Evolutionary conservation across 2,113 vertebrate species (phyloP).

Genomic region (Hiodon tergisus): DNA sequence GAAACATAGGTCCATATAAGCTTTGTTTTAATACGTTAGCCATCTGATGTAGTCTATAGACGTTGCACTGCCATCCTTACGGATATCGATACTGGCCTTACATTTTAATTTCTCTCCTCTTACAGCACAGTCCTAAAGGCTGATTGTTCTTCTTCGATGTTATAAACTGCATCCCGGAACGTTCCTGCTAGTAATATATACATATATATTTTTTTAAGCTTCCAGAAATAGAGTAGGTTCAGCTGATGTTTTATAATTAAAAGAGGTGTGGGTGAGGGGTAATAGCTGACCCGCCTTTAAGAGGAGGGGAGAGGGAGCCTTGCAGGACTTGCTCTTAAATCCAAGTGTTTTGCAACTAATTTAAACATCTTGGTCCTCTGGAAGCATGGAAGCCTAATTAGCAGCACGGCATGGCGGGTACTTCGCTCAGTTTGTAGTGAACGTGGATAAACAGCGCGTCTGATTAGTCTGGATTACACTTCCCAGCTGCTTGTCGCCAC

Average conservation of each 20-base stretch:
- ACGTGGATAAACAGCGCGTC: conserved; percentile 1
- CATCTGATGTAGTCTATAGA: too few relatives aligned
- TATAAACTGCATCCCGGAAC: background rate
- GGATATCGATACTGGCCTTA: too few relatives aligned
- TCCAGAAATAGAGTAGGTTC: background rate
- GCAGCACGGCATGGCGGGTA: conserved; percentile 32
- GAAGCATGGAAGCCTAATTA: conserved; percentile 57
- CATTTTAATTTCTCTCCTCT: too few relatives aligned
- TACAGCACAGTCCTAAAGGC: too few relatives aligned
- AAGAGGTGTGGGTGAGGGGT: background rate
- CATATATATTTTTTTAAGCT: background rate
- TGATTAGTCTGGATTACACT: background rate
- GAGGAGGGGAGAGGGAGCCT: background rate
- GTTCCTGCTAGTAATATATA: background rate
- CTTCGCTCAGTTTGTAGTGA: conserved; percentile 1
- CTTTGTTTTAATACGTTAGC: too few relatives aligned
- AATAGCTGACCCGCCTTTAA: background rate
- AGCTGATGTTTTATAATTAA: background rate
- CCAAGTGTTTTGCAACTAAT: conserved; percentile 45
- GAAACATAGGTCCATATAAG: too few relatives aligned
- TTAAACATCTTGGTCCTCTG: conserved; percentile 59
- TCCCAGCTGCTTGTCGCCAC: background rate
- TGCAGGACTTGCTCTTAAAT: conserved; percentile 35
- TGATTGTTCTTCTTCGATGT: too few relatives aligned
- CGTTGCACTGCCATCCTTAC: too few relatives aligned